Conservation (phyloP, 2,113 vertebrate genomes). For the Apus apus region DNA sequence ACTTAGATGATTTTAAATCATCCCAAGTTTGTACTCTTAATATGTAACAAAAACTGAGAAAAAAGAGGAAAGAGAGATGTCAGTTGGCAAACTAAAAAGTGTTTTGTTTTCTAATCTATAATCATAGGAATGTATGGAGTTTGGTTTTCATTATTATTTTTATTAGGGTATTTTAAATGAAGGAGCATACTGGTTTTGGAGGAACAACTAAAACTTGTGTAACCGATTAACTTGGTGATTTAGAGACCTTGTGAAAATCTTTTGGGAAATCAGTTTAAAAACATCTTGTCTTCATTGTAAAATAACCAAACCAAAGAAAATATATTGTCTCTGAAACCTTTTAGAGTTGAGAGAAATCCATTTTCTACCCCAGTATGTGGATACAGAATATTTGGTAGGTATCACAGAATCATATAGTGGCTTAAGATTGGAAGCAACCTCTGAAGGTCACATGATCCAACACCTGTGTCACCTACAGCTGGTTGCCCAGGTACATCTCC, state of each 20-base stretch:
- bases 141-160: neutral
- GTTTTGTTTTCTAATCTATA: neutral
- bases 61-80: neutral
- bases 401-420: neutral
- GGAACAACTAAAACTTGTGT: neutral
- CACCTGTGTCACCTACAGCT: neutral
- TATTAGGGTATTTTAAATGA: neutral
- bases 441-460: neutral
- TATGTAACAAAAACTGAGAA: slow-evolving; percentile 8
- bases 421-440: neutral
- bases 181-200: neutral
- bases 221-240: neutral
- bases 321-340: neutral
- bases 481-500: neutral
- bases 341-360: neutral
- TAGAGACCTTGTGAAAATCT: neutral
- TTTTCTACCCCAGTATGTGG: neutral
- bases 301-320: neutral
- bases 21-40: slow-evolving; percentile 6
- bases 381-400: neutral
- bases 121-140: neutral
- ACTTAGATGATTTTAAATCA: slow-evolving; percentile 16
- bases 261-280: neutral
- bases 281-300: neutral
- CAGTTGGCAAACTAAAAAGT: neutral